Base-by-base conservation (phyloP, 2,797 vertebrate species). In the Esox lucius region DNA sequence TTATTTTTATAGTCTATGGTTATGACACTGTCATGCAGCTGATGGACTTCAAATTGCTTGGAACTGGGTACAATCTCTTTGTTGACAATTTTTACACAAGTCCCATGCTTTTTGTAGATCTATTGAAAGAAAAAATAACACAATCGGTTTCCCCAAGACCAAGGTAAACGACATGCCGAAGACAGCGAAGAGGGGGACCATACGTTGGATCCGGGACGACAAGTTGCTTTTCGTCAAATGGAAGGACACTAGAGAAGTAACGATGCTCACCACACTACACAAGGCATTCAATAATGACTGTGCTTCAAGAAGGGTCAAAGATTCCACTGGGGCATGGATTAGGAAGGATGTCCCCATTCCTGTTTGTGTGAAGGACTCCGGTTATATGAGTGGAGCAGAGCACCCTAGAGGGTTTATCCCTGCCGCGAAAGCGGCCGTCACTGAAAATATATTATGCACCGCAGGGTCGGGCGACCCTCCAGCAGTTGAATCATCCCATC, bases 51-150 rank as follows among this genome's bases (percentile, higher is more conserved):
- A 24, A 22, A 4, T 26, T 74, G 16, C 70, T 85, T 33, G 83
- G 81, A n/a, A 71, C 56, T 11, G 80, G 81, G 2, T 83, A 83
- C 62, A 73, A 79, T 9, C 51, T 85, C 11, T 85, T 73, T 28
- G 70, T 83, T 2, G 79, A 85, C 61, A 71, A 71, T 62, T 82
- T 77, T 48, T 82, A 75, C 70, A 81, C 75, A 17, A 83, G 84
- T 49, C 68, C 78, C 9, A 51, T 31, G 4, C 74, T 83, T 26
- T 83, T 85, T 68, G 53, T 24, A 1, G 72, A 81, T 26, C 77
- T 85, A 5, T 31, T 26, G 4, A 8, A 26, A 13, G 62, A 77
- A 2, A 3, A 1, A 3, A 74, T 75, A 8, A 79, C 17, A 26
- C 59, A 24, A 49, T 70, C 1, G 79, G 73, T 2, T 77, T 75